A percentile compares a stretch with the other conserved stretches of the same genome.
These are phyloP conservation scores for Knipowitschia caucasica DNA, from an alignment of 2,797 vertebrate genomes.

Conservation along the genomic window DNA sequence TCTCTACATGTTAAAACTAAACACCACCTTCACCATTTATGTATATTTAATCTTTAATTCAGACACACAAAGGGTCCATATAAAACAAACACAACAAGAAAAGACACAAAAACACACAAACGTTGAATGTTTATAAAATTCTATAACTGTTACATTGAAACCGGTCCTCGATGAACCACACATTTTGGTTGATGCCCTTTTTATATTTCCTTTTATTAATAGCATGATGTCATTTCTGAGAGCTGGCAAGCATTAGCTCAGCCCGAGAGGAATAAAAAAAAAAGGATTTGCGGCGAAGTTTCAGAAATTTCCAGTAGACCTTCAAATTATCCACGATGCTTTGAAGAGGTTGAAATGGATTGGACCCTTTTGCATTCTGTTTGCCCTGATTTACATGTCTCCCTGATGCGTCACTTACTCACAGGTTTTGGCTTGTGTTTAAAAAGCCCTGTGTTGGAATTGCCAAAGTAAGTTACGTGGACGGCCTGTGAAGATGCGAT, in stretches of 20 bases:
- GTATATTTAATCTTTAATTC: no score
- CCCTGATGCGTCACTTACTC: conserved; percentile 66
- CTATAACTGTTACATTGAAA: no score
- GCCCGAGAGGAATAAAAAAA: conserved; percentile 16
- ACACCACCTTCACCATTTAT: no score
- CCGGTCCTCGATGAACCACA: neutral
- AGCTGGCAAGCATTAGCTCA: conserved; percentile 9
- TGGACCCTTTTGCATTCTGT: conserved; percentile 49
- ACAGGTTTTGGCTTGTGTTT: conserved; percentile 60
- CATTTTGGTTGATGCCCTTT: conserved; percentile 13
- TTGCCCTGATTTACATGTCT: conserved; percentile 58
- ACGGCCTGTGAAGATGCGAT: conserved; percentile 70
- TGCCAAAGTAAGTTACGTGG: conserved; percentile 72
- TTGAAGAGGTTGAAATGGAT: conserved; percentile 31
- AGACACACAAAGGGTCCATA: no score
- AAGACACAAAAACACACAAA: no score
- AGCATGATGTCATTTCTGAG: conserved; percentile 7
- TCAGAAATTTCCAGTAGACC: conserved; percentile 13
- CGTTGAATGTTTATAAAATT: no score
- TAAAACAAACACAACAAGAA: no score
- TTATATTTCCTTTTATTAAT: neutral
- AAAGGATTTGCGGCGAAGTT: conserved; percentile 14
- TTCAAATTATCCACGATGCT: conserved; percentile 16
- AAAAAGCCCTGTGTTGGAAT: conserved; percentile 71
- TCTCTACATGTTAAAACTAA: no score